Base-by-base conservation (phyloP, 2,888 invertebrate genomes). In the Dolichopus griseipennis region DNA sequence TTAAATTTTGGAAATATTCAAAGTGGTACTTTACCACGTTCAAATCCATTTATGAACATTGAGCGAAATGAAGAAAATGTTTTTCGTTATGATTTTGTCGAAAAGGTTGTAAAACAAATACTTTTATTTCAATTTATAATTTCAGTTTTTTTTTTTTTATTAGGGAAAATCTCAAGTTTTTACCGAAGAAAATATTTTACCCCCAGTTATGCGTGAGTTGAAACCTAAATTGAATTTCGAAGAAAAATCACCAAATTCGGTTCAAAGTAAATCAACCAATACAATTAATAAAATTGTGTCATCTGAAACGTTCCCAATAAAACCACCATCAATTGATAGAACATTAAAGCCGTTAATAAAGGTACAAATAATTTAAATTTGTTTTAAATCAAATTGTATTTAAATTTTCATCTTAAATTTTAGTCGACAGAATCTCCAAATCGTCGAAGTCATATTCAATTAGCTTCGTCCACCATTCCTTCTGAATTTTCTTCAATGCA, bases 141-240 rank as follows among this genome's bases (percentile, higher is more conserved):
- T 27, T 27, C n/a, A 20, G 27, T 27, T 27, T 27, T 27, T 27
- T 27, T 27, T 65, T 61, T 61, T 10, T 34, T 62, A 20, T 63
- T n/a, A 65, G 62, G 20, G 61, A 1, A 62, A 66, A n/a, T 64
- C 43, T 12, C 34, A 41, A 22, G 43, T 27, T 65, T 27, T 65
- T 18, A 22, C 5, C 21, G 61, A 22, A 33, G 33, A 75, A 73
- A 61, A 73, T 43, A 76, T 78, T 69, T 76, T 93, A 63, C 93
- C 93, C 18, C 87, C 86, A 52, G 92, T 95, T 34, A 90, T 94
- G 78, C 85, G 94, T 66, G 90, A 89, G 64, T 82, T 93, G 61
- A 94, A 94, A 79, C 94, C 94, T 4, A 81, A 80, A 73, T 71
- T 74, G 1, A 74, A 70, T 69, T 61, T 73, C n/a, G 79, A 79